Conservation (phyloP, 2,113 vertebrate genomes). For the Pyxicephalus adspersus region DNA sequence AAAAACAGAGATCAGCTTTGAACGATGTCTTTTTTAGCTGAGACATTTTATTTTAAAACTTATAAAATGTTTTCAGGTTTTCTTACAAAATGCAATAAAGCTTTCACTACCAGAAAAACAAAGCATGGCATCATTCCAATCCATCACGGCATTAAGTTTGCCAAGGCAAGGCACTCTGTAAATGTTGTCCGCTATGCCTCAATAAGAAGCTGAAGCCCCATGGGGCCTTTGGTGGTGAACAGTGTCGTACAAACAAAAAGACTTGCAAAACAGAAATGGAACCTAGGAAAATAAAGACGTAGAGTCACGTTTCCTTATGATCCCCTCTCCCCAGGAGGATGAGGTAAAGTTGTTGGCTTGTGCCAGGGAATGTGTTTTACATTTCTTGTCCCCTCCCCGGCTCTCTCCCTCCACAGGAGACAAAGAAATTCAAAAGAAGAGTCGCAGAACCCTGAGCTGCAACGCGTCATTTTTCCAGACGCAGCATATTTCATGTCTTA, state of each 20-base stretch:
- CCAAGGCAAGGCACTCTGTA: no score
- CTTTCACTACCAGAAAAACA: no score
- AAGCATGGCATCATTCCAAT: no score
- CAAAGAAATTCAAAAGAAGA: constrained; percentile 11
- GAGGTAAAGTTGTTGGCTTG: constrained; percentile 24
- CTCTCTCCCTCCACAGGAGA: constrained; percentile 11
- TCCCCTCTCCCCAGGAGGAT: constrained; percentile 30
- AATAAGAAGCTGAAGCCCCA: no score
- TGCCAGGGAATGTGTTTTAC: constrained; percentile 49
- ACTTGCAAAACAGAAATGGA: neutral
- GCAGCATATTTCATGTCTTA: constrained; percentile 6
- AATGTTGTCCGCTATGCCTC: no score
- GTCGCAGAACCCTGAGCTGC: constrained; percentile 1
- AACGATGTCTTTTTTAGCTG: no score
- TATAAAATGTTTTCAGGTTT: no score
- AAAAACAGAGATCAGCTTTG: no score
- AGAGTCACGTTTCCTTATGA: constrained; percentile 10
- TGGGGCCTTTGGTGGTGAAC: no score
- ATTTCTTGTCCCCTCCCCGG: constrained; percentile 16
- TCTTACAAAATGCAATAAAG: no score
- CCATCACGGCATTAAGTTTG: no score
- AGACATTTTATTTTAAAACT: no score
- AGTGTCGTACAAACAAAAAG: neutral
- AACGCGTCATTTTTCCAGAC: constrained; percentile 6
- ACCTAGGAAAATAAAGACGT: constrained; percentile 18